Base-by-base conservation (phyloP, 2,797 vertebrate species). In the Rhincodon typus region DNA sequence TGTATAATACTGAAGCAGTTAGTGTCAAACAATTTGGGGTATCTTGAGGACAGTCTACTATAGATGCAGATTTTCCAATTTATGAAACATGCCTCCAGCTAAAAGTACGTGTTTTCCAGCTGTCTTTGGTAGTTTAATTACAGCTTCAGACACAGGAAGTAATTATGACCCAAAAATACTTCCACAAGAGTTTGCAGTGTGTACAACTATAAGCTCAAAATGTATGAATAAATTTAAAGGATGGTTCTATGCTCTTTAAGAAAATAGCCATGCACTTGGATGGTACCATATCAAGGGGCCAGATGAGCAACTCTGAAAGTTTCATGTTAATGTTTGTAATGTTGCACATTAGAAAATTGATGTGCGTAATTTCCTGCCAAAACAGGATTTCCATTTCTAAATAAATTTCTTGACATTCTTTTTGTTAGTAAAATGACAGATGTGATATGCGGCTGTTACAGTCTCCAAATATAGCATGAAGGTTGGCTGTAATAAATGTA, bases 81-180 rank as follows among this genome's bases (percentile, higher is more conserved):
- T 25, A 23, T 38, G 62, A 69, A 38, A 5, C 6, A 67, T 67
- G 34, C 23, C 34, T 67, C 19, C 67, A 66, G 66, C 23, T 93
- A 67, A n/a, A 67, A 42, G 57, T 67, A 93, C 62, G 88, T 38
- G n/a, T 93, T 69, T 13, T 69, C 66, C 90, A 93, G 62, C n/a
- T 25, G n/a, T 23, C n/a, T 67, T n/a, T 69, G n/a, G 21, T 42
- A 67, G 2, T 69, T 69, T 93, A 93, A 69, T 69, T 69, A 93
- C 62, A 93, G 38, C 19, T 7, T 93, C 21, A 34, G 27, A 74
- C 13, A 50, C 30, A 74, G 69, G 94, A 77, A 77, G 25, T 50
- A 19, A 50, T 95, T 77, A 94, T 74, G 42, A 57, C 7, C 15
- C 69, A 72, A 77, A 94, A 95, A 95, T 95, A 77, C 38, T 46